Base-by-base conservation (phyloP, 2,113 vertebrate genomes). In the Melanerpes aurifrons region DNA sequence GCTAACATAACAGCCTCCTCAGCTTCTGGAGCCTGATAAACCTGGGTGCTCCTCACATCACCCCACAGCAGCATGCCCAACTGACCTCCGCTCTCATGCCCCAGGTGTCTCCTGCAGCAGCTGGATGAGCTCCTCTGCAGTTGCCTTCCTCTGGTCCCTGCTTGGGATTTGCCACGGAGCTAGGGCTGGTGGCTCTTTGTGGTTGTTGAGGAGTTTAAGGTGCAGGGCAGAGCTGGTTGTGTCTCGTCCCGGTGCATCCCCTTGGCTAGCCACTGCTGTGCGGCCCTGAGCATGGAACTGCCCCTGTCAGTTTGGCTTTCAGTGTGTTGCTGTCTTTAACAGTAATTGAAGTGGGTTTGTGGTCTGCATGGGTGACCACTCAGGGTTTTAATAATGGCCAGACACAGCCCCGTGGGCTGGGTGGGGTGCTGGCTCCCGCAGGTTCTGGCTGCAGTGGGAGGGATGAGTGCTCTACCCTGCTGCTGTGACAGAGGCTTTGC, bases 11-110 rank as follows among this genome's bases (percentile, higher is more conserved):
- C 70, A 47, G 81, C 89, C 71, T 70, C 35, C 50, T 40, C 7
- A 1, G 7, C 86, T 86, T 62, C 80, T 18, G 28, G 78, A 61
- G 82, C 66, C 73, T 81, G 3, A 1, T 43, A 58, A 72, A 61
- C 25, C 61, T 2, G 12, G 21, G 58, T 37, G 50, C 4, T 76
- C 79, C 71, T 90, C 29, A 40, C 0, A 7, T 79, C 62, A 40
- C 19, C 0, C 0, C 0, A 2, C 0, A 0, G 77, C 74, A 77
- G 20, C 1, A 0, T 72, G 63, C 48, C 69, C 0, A 0, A 57
- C 66, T 57, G 24, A 16, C 24, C 47, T 37, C 29, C 0, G 2
- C 37, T 76, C 71, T 56, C 13, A 1, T 19, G n/a, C 31, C 3
- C 57, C 1, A 4, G 58, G 28, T 43, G 2, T 26, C 48, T 71